These are phyloP conservation scores for Halcyon malimbica DNA, from an alignment of 2,113 vertebrate species.

Conservation along the genomic window DNA sequence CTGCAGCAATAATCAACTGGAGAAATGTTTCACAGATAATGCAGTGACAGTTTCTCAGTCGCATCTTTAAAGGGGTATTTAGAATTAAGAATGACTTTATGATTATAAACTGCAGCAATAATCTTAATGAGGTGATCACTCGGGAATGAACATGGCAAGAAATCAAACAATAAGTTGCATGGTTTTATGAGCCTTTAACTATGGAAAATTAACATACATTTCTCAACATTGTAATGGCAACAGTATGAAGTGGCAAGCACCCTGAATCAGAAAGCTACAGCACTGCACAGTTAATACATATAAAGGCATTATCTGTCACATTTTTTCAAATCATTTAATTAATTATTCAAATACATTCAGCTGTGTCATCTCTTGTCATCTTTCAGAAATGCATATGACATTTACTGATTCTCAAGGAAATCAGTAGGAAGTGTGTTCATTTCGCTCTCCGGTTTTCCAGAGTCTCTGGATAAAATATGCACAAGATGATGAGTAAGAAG, in stretches of 20 bases:
- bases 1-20: background rate
- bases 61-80: background rate
- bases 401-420: background rate
- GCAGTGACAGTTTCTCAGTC: background rate
- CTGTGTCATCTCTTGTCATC: background rate
- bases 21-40: background rate
- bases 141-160: background rate
- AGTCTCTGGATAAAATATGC: background rate
- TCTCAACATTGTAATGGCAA: background rate
- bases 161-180: background rate
- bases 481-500: background rate
- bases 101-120: background rate
- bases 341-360: background rate
- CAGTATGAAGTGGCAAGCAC: background rate
- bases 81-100: constrained; percentile 2
- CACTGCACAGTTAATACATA: background rate
- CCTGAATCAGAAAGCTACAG: background rate
- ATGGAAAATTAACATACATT: background rate
- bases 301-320: background rate
- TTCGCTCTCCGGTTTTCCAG: background rate
- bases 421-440: background rate
- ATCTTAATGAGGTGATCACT: background rate
- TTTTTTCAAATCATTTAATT: background rate
- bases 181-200: background rate
- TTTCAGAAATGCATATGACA: background rate